These are phyloP conservation scores for Plotosus lineatus DNA, from an alignment of 2,113 vertebrate species.

Conservation along the genomic window DNA sequence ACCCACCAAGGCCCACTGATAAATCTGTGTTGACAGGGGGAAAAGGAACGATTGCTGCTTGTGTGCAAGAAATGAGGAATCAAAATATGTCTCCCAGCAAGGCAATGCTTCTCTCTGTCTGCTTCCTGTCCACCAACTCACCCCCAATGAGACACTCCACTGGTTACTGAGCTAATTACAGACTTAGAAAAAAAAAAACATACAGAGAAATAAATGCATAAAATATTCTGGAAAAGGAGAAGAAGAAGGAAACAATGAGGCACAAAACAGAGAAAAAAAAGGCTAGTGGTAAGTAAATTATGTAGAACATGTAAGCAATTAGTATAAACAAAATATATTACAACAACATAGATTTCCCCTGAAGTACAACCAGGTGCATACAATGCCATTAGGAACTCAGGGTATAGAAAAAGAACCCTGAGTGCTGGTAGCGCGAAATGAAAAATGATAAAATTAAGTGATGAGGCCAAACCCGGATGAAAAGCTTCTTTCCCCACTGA, in stretches of 20 bases:
- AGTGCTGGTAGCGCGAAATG: neutral
- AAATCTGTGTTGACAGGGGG: conserved; percentile 47
- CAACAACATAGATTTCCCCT: neutral
- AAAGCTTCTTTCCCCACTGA: neutral
- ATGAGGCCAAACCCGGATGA: neutral
- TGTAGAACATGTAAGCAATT: neutral
- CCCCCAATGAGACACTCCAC: conserved; percentile 4
- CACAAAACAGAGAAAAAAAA: neutral
- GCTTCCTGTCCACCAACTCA: conserved; percentile 33
- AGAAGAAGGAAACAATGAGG: neutral
- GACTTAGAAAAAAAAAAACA: neutral
- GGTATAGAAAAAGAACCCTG: neutral
- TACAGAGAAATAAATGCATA: neutral
- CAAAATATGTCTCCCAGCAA: conserved; percentile 40
- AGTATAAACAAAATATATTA: neutral
- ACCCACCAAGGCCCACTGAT: conserved; percentile 43
- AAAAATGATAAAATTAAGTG: neutral
- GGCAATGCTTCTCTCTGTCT: conserved; percentile 5
- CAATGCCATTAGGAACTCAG: neutral
- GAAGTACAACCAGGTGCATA: neutral
- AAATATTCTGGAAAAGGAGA: neutral
- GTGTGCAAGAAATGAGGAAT: conserved; percentile 30
- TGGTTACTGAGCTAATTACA: conserved; percentile 10
- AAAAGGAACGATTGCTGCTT: conserved; percentile 38
- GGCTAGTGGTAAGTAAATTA: neutral